These are phyloP conservation scores for Suncus etruscus DNA, from an alignment of 2,113 vertebrate genomes.

Conservation along the genomic window DNA sequence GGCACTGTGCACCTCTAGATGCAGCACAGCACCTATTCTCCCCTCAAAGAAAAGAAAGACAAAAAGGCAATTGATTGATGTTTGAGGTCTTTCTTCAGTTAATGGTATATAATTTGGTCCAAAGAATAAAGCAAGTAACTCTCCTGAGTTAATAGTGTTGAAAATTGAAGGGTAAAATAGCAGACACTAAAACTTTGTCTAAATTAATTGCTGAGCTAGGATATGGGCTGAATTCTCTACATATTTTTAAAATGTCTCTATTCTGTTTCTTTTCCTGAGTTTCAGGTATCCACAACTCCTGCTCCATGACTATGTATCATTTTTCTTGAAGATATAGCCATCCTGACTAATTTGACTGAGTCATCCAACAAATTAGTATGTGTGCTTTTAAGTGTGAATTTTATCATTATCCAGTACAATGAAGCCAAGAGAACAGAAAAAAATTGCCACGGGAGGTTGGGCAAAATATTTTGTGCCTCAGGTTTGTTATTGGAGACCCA, in stretches of 20 bases:
- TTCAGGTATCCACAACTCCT: neutral
- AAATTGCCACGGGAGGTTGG: neutral
- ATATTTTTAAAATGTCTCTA: slow-evolving; percentile 9
- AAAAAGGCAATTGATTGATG: neutral
- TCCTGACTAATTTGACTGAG: neutral
- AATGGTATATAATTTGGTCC: neutral
- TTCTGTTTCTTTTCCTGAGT: neutral
- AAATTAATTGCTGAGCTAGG: slow-evolving; percentile 6
- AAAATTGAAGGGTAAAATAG: neutral
- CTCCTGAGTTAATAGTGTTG: neutral
- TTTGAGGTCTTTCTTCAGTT: neutral
- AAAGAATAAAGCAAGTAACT: slow-evolving; percentile 1
- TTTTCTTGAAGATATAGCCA: slow-evolving; percentile 2
- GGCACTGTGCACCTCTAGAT: too few relatives aligned
- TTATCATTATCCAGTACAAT: neutral
- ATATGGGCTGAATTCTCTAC: neutral
- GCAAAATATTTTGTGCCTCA: neutral
- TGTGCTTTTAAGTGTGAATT: neutral
- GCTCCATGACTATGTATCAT: neutral
- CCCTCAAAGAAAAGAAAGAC: too few relatives aligned
- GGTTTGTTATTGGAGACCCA: neutral
- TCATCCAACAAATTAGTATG: neutral
- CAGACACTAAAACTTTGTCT: neutral
- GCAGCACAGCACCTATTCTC: too few relatives aligned
- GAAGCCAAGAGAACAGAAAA: neutral